Conservation (phyloP, 2,113 vertebrate genomes). For the Sialia sialis region DNA sequence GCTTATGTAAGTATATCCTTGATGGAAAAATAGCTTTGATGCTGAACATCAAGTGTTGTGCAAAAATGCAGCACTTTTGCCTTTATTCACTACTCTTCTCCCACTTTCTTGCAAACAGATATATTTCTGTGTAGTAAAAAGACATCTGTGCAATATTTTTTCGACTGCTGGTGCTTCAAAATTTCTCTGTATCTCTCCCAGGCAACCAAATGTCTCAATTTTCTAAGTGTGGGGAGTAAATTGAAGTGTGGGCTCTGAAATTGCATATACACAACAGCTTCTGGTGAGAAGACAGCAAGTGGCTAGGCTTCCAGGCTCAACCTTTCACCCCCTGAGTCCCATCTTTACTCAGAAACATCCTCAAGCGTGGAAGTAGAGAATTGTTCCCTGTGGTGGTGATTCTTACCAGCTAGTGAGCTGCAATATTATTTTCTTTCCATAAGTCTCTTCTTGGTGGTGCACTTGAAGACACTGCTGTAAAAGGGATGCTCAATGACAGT, state of each 20-base stretch:
- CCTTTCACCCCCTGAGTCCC: not conserved
- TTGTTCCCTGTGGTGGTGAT: not conserved
- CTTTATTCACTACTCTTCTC: not conserved
- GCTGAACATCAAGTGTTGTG: not conserved
- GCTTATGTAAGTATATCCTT: not conserved
- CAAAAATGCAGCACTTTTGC: not conserved
- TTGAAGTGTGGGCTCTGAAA: not conserved
- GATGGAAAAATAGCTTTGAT: not conserved
- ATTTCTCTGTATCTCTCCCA: not conserved
- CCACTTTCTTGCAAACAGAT: not conserved
- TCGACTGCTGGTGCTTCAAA: not conserved
- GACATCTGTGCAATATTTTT: not conserved
- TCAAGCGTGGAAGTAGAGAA: not conserved
- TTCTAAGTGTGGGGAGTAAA: not conserved
- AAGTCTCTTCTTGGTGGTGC: fast-evolving
- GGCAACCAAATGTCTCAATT: not conserved
- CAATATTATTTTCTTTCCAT: not conserved
- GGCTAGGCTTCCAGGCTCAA: not conserved
- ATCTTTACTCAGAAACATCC: not conserved
- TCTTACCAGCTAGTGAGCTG: not conserved
- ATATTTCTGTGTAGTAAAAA: not conserved
- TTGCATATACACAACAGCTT: not conserved
- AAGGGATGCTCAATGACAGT: not conserved
- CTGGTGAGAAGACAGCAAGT: not conserved
- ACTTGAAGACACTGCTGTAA: fast-evolving